Base-by-base conservation (phyloP, 37 sponge, comb jelly and placozoan species). In the Chondrosia reniformis region DNA sequence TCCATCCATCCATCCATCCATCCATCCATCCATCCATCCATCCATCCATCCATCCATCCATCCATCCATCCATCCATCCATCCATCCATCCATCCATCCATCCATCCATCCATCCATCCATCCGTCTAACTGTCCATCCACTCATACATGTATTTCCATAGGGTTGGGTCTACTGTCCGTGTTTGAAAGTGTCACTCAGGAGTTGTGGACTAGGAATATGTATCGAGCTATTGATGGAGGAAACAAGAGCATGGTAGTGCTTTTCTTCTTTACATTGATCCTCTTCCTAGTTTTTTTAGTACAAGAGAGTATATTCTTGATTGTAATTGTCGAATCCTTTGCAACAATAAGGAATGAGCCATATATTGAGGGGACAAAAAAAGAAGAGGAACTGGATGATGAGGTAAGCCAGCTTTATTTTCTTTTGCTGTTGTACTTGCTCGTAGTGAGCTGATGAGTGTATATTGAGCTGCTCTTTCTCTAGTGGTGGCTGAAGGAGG, bases 321-420 rank as follows among this genome's bases (percentile, higher is more conserved):
- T 90, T 39, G 90, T 90, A 46, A 90, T 90, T 46, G 85, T 90
- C 57, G 90, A 90, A 54, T 85, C 90, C 57, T 90, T 90, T 85
- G 86, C 90, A 76, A 83, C 72, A n/a, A 76, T 90, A 1, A 67
- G 90, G 1, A 83, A 76, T 64, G 85, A 83, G 34, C 74, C 79
- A 0, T 56, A 78, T 27, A 58, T 67, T 74, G 79, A 45, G 10
- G 39, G 66, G 42, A 40, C 33, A 13, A 67, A 80, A 46, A 0
- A 28, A 40, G 49, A 80, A 33, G 39, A 76, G 28, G 84, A 39
- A 43, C 27, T 65, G 75, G 28, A 84, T 84, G 63, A 62, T 67
- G n/a, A n/a, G n/a, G n/a, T n/a, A n/a, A n/a, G n/a, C n/a, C n/a
- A n/a, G n/a, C n/a, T n/a, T n/a, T n/a, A n/a, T 41, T 24, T 30